Conservation (phyloP, 2,113 vertebrate species). For the Larimichthys crocea region DNA sequence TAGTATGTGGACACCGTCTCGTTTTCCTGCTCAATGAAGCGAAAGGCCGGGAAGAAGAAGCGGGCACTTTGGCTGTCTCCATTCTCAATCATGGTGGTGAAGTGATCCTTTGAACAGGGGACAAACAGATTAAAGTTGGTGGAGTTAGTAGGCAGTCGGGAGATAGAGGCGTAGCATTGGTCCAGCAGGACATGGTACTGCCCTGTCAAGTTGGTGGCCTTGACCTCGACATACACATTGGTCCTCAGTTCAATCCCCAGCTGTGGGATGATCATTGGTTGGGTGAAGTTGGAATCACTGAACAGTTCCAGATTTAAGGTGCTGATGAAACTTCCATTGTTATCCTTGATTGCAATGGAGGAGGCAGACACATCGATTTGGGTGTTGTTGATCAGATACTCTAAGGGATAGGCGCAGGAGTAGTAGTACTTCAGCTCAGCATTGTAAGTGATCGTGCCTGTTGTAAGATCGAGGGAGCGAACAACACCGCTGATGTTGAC, state of each 20-base stretch:
- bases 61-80: constrained; percentile 78
- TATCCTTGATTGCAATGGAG: constrained; percentile 79
- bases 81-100: constrained; percentile 79
- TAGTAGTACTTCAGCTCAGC: constrained; percentile 84
- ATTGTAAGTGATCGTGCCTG: constrained; percentile 76
- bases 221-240: constrained; percentile 80
- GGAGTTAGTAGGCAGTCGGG: constrained; percentile 69
- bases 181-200: constrained; percentile 84
- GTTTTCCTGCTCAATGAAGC: constrained; percentile 84
- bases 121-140: constrained; percentile 83
- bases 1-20: constrained; percentile 81
- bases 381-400: constrained; percentile 85
- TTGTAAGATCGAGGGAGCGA: constrained; percentile 72
- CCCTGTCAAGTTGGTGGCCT: constrained; percentile 81
- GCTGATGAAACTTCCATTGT: constrained; percentile 85
- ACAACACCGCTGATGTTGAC: constrained; percentile 84
- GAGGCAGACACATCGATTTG: constrained; percentile 79
- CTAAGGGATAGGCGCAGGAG: constrained; percentile 83
- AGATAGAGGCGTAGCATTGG: constrained; percentile 83
- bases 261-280: constrained; percentile 62
- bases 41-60: constrained; percentile 83
- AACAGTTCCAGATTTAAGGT: constrained; percentile 80
- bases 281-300: constrained; percentile 56
- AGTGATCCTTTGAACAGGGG: constrained; percentile 73
- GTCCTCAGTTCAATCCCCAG: constrained; percentile 79